phyloP scores from a whole-genome alignment of 2,113 vertebrate genomes.

The Melierax canorus region DNA sequence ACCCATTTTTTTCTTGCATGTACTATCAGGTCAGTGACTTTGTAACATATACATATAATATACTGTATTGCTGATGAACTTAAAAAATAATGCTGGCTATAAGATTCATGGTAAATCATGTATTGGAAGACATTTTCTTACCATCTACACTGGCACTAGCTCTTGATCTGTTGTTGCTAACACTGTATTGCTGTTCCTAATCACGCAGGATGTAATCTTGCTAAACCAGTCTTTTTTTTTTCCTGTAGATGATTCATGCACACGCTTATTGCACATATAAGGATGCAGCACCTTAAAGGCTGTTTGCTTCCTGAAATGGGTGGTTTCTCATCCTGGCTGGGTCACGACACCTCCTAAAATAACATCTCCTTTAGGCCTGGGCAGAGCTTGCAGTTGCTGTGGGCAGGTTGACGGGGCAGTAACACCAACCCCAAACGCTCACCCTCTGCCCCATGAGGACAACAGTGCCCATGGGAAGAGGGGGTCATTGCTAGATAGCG shows the following conservation, averaged over 20 bases:
- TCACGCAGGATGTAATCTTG: rapidly evolving
- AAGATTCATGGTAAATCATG: not conserved
- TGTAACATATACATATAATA: not conserved
- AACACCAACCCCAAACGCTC: rapidly evolving
- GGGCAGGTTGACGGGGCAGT: not conserved
- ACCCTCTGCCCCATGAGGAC: not conserved
- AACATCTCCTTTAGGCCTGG: not conserved
- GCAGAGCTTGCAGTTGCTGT: not conserved
- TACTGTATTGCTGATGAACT: not conserved
- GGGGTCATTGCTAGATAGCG: too few relatives aligned
- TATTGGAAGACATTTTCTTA: not conserved
- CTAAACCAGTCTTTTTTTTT: not conserved
- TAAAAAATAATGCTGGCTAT: not conserved
- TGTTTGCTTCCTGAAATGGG: not conserved
- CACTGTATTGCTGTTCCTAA: not conserved
- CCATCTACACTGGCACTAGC: not conserved
- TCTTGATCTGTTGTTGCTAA: not conserved
- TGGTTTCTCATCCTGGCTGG: not conserved
- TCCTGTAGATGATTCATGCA: not conserved
- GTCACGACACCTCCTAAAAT: not conserved
- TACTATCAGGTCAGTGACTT: not conserved
- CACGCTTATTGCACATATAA: not conserved
- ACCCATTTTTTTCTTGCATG: not conserved
- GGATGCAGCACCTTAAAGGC: not conserved
- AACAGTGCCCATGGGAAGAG: not conserved